Evolutionary conservation across 1,140 invertebrate species (phyloP), one percentile per base, ranked within the genome.

Genomic region (Drosophila tani): DNA sequence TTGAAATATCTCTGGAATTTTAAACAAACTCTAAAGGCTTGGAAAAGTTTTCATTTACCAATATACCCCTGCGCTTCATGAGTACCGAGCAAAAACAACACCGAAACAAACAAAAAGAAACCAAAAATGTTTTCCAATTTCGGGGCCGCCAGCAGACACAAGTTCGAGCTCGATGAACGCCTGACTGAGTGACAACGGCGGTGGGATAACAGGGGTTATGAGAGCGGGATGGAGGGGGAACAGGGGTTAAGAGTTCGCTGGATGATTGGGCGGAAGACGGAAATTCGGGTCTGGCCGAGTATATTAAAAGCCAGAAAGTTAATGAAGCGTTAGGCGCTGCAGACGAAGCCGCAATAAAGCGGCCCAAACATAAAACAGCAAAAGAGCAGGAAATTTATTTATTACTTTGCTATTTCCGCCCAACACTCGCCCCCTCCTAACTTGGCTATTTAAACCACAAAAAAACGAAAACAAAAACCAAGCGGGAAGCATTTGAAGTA

Each of bases 221-320:
- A 17, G 32, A 32, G 11, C 12, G 57, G 27, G 24, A 15, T 3
- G 15, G 21, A 6, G 14, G 24, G 27, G n/a, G 12, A 14, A 32
- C 46, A 19, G 49, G 50, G 66, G 66, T 59, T 29, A 59, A 46
- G 35, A 68, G 43, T 45, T 55, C n/a, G 50, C 43, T 27, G 38
- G 68, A 71, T 71, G 68, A 71, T 70, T 70, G 66, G 67, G 29
- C 38, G 70, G 68, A 43, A 43, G 70, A 41, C 35, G 75, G 68
- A 86, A 87, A 80, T 80, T 71, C 74, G 65, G 35, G 45, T 47
- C 67, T 67, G 60, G 60, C 55, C 57, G 59, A 87, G 85, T 90
- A 68, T 87, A 87, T 87, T 87, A 87, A 88, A 87, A 90, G 79
- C 79, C 81, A 74, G 74, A 79, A 84, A 90, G 77, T 87, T 87